Base-by-base conservation (phyloP, 2,797 vertebrate genomes). In the Acomys russatus region DNA sequence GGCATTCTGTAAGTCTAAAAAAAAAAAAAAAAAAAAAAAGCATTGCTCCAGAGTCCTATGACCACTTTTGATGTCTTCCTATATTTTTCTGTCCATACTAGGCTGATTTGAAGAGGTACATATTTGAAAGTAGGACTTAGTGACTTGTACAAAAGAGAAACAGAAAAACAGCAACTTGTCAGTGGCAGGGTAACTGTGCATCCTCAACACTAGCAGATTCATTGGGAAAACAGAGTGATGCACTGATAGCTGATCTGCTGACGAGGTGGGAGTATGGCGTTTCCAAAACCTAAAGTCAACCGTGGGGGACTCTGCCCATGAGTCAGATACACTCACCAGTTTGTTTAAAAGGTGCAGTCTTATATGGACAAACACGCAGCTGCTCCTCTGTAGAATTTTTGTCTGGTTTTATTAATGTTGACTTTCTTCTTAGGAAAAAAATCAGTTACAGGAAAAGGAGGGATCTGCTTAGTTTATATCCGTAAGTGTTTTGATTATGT, bases 401-500 rank as follows among this genome's bases (percentile, higher is more conserved):
- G 49, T 44, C 20, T 90, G 8, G 9, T 94, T 92, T 85, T 87
- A 66, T 95, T 94, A 86, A 89, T 68, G 15, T 95, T 68, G 54
- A 38, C 33, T 96, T 98, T 94, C 28, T 35, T 54, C 79, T 94
- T 94, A 66, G 78, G 56, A 95, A 25, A 56, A 77, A 88, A 17
- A 59, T 94, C n/a, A 82, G 3, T 95, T 96, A 95, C 73, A 73
- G 15, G 8, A 95, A 5, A 8, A 9, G 93, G 35, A 68, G 54
- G 68, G 56, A 87, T 94, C 82, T 79, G 5, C 63, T 93, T 89
- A 44, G 38, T 70, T n/a, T 6, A 0, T 89, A 79, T 78, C 35
- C 90, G 8, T 59, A 10, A 88, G 15, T 82, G 28, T 7, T 97
- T 96, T 97, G 82, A 96, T 97, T 97, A 61, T 22, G 20, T 80